Evolutionary conservation across 2,888 invertebrate genomes (phyloP).

Genomic region (Hydrotaea cyrtoneurina): DNA sequence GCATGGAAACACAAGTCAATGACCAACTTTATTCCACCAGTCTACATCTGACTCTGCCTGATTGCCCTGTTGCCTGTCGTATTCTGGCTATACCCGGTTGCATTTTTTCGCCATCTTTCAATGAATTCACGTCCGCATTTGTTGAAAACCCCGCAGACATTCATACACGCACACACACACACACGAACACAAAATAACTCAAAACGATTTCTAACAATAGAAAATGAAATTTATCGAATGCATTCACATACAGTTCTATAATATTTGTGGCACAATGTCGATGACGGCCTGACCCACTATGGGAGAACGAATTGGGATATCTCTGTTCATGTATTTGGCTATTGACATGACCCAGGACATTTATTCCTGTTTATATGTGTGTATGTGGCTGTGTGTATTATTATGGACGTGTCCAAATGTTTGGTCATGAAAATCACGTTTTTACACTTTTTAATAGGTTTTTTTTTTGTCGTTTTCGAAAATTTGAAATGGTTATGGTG

Average conservation of each 20-base stretch:
- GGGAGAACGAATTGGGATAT: background rate
- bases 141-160: background rate
- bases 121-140: background rate
- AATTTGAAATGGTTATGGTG: slow-evolving; percentile 2
- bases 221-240: slow-evolving; percentile 23
- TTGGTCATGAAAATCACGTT: slow-evolving; percentile 47
- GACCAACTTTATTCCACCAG: no score
- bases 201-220: background rate
- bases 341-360: slow-evolving; percentile 1
- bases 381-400: background rate
- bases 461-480: background rate
- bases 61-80: no score
- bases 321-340: background rate
- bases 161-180: background rate
- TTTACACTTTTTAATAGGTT: slow-evolving; percentile 19
- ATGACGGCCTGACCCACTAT: background rate
- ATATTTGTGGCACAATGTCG: slow-evolving; percentile 1
- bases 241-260: background rate
- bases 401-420: background rate
- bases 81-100: no score
- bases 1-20: no score
- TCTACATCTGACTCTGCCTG: no score
- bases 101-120: background rate
- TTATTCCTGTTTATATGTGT: background rate
- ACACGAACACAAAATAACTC: background rate